Evolutionary conservation across 2,113 vertebrate species (phyloP).

Genomic region (Equus przewalskii): DNA sequence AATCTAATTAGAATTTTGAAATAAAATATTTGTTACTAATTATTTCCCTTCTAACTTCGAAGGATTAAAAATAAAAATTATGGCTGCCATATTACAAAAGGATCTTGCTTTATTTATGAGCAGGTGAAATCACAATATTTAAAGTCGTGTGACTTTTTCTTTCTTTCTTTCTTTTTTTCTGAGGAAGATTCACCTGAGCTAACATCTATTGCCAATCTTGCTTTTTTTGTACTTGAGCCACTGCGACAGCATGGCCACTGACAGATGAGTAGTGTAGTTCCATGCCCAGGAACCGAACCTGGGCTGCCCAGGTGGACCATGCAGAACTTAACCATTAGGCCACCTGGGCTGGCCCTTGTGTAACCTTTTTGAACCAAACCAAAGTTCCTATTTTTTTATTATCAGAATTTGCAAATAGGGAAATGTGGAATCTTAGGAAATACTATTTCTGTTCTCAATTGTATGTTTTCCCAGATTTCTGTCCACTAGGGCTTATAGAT

Average conservation of each 20-base stretch:
- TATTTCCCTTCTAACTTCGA: slow-evolving; percentile 46
- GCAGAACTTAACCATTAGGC: too few relatives aligned
- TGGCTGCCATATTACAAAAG: not conserved
- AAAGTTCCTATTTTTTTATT: not conserved
- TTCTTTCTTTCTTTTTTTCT: too few relatives aligned
- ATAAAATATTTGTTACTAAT: slow-evolving; percentile 44
- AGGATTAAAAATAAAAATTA: slow-evolving; percentile 54
- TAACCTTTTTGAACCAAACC: not conserved
- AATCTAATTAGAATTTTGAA: slow-evolving; percentile 66
- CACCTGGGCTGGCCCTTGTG: not conserved
- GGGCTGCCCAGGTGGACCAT: too few relatives aligned
- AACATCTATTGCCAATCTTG: too few relatives aligned
- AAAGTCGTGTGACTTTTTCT: slow-evolving; percentile 21
- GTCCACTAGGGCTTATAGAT: not conserved
- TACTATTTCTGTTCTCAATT: slow-evolving; percentile 43
- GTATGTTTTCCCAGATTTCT: slow-evolving; percentile 38
- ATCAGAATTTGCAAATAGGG: slow-evolving; percentile 11
- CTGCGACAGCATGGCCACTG: too few relatives aligned
- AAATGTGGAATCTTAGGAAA: slow-evolving; percentile 38
- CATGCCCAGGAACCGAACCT: too few relatives aligned
- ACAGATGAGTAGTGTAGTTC: too few relatives aligned
- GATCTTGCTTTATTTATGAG: slow-evolving; percentile 54
- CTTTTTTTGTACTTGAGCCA: too few relatives aligned
- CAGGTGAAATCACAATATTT: slow-evolving; percentile 40
- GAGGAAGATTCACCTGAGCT: too few relatives aligned